phyloP scores from a whole-genome alignment of 1,140 invertebrate genomes.

The Apis cerana region DNA sequence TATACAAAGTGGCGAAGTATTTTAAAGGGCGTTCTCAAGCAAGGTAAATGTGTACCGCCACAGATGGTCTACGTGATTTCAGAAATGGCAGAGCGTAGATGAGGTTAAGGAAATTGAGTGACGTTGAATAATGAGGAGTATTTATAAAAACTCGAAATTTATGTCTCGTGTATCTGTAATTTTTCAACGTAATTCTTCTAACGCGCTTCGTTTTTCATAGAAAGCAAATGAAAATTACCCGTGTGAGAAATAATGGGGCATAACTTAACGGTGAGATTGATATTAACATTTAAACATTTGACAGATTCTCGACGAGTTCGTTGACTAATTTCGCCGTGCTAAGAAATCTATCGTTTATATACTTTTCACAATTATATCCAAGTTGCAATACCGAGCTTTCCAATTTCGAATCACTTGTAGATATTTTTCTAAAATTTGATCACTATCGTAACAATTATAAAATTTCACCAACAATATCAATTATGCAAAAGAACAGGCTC shows the following conservation, averaged over 20 bases:
- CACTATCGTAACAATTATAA: no score
- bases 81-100: not conserved
- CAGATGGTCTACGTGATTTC: not conserved
- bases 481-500: no score
- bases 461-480: no score
- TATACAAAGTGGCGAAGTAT: not conserved
- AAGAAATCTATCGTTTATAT: no score
- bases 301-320: not conserved
- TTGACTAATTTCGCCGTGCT: not conserved
- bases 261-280: not conserved
- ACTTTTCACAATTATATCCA: no score
- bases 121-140: constrained; percentile 12
- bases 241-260: not conserved
- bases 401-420: no score
- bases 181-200: not conserved
- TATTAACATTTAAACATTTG: not conserved
- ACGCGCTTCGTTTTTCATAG: not conserved
- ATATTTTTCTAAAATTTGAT: no score
- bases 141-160: constrained; percentile 16
- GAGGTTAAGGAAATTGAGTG: not conserved
- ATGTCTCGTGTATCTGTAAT: not conserved
- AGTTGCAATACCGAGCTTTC: no score
- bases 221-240: constrained; percentile 12
- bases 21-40: not conserved
- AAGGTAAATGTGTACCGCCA: no score